Percentiles rank a stretch among this genome's conserved stretches.
Evolutionary conservation across 1,140 invertebrate species (phyloP).

Genomic region (Zaprionus lachaisei): DNA sequence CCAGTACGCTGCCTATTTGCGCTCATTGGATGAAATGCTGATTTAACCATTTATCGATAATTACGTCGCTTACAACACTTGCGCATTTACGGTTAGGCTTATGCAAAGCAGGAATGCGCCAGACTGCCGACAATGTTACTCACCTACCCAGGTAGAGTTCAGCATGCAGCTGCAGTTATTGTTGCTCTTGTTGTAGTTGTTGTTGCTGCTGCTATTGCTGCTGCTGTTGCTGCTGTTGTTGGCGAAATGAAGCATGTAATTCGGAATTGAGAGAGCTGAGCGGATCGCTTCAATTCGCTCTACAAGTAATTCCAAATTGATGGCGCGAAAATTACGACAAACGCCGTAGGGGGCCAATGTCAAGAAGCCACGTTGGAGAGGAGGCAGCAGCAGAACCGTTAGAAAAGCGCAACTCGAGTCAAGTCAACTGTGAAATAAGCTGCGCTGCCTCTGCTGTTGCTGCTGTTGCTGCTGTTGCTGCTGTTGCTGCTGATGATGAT

Average conservation of each 20-base stretch:
- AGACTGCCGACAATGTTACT: constrained; percentile 26
- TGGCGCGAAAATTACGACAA: constrained; percentile 81
- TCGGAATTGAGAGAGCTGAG: constrained; percentile 44
- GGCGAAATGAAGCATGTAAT: constrained; percentile 76
- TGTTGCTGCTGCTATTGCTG: constrained; percentile 7
- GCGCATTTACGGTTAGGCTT: constrained; percentile 43
- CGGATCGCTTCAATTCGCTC: constrained; percentile 38
- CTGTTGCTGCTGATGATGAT: constrained; percentile 22
- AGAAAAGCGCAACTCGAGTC: constrained; percentile 43
- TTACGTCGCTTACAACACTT: constrained; percentile 59
- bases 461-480: background rate
- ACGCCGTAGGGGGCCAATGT: constrained; percentile 56
- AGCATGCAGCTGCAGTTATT: constrained; percentile 42
- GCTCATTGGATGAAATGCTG: constrained; percentile 8
- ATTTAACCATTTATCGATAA: constrained; percentile 66
- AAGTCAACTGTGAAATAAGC: constrained; percentile 76
- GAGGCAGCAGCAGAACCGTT: constrained; percentile 55
- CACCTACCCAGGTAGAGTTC: constrained; percentile 26
- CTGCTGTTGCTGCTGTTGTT: constrained; percentile 21
- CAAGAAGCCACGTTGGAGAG: constrained; percentile 54
- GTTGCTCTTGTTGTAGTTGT: constrained; percentile 33
- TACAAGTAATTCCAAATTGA: constrained; percentile 76
- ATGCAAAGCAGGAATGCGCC: constrained; percentile 64
- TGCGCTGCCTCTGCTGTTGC: constrained; percentile 11
- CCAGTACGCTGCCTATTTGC: background rate